Conservation (phyloP, 1,140 invertebrate genomes). For the Nylanderia fulva region DNA sequence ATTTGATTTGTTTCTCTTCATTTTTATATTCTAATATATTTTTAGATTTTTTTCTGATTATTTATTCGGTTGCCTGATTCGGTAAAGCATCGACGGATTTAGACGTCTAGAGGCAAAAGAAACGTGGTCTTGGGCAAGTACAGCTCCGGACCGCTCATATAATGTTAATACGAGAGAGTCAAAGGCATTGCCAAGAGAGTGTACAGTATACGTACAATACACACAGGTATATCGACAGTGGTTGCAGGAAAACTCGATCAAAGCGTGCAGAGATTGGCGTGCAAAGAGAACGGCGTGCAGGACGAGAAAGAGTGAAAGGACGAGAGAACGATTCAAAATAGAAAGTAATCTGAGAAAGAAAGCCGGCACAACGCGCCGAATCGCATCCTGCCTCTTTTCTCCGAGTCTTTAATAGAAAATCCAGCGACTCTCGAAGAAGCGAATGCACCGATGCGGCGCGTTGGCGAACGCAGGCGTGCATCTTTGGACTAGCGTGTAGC, state of each 20-base stretch:
- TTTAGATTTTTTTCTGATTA: neutral
- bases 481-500: constrained; percentile 72
- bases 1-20: neutral
- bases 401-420: neutral
- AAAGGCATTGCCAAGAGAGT: constrained; percentile 65
- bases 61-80: neutral
- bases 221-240: constrained; percentile 63
- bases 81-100: neutral
- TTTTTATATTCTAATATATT: neutral
- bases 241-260: constrained; percentile 62
- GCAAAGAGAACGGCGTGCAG: constrained; percentile 82
- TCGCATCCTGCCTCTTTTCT: constrained; percentile 19
- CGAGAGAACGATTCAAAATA: constrained; percentile 65
- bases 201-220: constrained; percentile 59
- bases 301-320: constrained; percentile 60
- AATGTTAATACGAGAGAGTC: constrained; percentile 47
- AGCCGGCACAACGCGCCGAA: constrained; percentile 63
- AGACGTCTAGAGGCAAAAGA: neutral
- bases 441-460: constrained; percentile 40
- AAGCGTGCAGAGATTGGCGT: constrained; percentile 84
- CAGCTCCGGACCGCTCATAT: constrained; percentile 17
- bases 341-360: constrained; percentile 64
- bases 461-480: constrained; percentile 56
- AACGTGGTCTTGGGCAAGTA: constrained; percentile 10
- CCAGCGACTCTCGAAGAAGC: no score